Conservation (phyloP, 2,888 invertebrate species). For the Emmelina monodactyla region DNA sequence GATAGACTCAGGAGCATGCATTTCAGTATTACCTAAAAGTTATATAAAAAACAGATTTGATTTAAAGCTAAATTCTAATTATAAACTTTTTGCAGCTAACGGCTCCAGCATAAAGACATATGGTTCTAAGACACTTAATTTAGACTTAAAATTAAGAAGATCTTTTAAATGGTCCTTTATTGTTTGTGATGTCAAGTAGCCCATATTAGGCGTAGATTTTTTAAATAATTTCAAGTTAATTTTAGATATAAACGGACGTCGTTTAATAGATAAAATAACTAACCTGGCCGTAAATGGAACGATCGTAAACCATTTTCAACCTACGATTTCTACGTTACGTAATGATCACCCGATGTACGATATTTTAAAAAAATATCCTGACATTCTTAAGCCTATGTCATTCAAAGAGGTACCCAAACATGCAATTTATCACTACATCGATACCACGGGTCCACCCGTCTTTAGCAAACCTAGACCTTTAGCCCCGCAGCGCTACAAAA, state of each 20-base stretch:
- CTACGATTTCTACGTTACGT: slow-evolving; percentile 1
- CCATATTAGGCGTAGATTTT: slow-evolving; percentile 1
- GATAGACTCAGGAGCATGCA: not conserved
- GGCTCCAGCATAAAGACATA: not conserved
- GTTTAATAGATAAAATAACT: slow-evolving; percentile 1
- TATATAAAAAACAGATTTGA: not conserved
- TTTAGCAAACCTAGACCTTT: no score
- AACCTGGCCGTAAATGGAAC: not conserved
- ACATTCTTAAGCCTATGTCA: slow-evolving; percentile 2
- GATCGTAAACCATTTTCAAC: slow-evolving; percentile 1
- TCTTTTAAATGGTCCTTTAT: not conserved
- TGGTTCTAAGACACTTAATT: not conserved
- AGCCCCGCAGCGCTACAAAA: no score
- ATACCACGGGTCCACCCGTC: no score
- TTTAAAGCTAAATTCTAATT: not conserved
- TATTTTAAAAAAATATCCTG: slow-evolving; percentile 1
- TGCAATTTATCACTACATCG: no score
- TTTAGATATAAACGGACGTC: slow-evolving; percentile 2
- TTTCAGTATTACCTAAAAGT: slow-evolving; percentile 1
- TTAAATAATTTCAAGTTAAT: slow-evolving; percentile 1
- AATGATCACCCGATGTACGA: slow-evolving; percentile 1
- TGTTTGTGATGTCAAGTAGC: not conserved
- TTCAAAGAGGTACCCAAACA: no score
- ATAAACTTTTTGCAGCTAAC: not conserved
- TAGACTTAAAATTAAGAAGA: not conserved